phyloP scores from a whole-genome alignment of 1,140 invertebrate genomes.

The Diorhabda carinulata region DNA sequence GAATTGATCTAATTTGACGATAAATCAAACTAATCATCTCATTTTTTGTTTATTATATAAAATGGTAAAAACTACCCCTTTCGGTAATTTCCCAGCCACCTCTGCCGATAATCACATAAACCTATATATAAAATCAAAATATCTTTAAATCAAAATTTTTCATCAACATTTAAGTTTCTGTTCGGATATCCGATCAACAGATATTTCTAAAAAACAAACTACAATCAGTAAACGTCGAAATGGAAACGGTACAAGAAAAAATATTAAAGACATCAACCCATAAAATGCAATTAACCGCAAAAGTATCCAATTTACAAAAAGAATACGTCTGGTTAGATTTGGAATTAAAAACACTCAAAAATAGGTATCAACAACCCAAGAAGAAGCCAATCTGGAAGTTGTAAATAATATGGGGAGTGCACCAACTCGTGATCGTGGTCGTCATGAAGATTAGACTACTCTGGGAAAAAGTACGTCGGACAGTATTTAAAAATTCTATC shows the following conservation, averaged over 20 bases:
- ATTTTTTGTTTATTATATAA: no score
- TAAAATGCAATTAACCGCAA: conserved; percentile 73
- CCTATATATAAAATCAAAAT: no score
- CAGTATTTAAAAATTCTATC: no score
- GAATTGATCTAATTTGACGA: no score
- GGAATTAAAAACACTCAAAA: conserved; percentile 82
- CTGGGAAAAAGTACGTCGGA: not conserved
- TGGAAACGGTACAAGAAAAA: conserved; percentile 66
- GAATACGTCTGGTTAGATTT: conserved; percentile 79
- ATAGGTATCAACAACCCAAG: conserved; percentile 83
- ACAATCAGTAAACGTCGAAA: conserved; percentile 66
- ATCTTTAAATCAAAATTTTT: no score
- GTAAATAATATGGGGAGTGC: conserved; percentile 66
- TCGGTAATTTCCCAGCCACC: no score
- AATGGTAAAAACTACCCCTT: no score
- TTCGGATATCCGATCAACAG: conserved; percentile 59
- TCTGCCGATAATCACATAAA: no score
- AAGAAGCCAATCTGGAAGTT: conserved; percentile 85
- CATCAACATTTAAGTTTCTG: not conserved
- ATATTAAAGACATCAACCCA: conserved; percentile 71
- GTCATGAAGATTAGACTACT: not conserved
- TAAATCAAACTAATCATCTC: no score
- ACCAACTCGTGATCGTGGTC: no score
- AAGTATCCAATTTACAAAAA: conserved; percentile 82
- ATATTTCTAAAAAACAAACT: conserved; percentile 74